Evolutionary conservation across 2,888 invertebrate species (phyloP).

Genomic region (Andrena chrysosceles): DNA sequence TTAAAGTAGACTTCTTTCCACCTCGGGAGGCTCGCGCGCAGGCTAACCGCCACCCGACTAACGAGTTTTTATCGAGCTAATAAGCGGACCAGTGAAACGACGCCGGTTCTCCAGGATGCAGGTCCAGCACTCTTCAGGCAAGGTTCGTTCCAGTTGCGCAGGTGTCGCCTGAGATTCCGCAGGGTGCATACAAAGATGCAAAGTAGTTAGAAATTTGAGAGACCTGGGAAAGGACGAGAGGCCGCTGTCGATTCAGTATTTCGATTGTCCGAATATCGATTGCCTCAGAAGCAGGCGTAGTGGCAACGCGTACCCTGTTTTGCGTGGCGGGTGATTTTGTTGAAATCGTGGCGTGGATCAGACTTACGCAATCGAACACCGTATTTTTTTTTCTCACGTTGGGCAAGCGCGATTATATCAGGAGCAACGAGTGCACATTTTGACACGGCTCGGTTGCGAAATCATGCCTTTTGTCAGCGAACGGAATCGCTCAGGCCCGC

Average conservation of each 20-base stretch:
- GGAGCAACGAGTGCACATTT: conserved; percentile 59
- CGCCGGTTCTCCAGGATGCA: conserved; percentile 36
- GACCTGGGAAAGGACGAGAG: neutral
- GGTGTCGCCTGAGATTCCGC: conserved; percentile 26
- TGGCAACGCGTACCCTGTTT: too few species aligned
- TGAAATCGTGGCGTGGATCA: conserved; percentile 2
- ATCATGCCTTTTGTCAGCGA: conserved; percentile 55
- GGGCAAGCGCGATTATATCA: conserved; percentile 59
- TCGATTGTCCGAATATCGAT: neutral
- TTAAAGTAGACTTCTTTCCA: conserved; percentile 28
- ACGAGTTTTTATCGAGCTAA: conserved; percentile 62
- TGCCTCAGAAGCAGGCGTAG: too few species aligned
- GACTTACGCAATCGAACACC: neutral
- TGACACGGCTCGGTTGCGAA: conserved; percentile 58
- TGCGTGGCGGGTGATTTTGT: neutral
- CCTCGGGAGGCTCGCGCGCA: conserved; percentile 18
- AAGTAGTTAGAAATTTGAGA: conserved; percentile 16
- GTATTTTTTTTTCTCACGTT: conserved; percentile 32
- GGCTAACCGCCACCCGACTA: conserved; percentile 34
- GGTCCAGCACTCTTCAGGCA: conserved; percentile 13
- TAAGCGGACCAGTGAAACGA: conserved; percentile 59
- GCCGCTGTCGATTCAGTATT: neutral
- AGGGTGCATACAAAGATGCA: conserved; percentile 11
- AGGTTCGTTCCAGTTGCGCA: conserved; percentile 36
- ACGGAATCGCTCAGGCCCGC: conserved; percentile 29